Base-by-base conservation (phyloP, 2,888 invertebrate species). In the Sphaerophoria taeniata region DNA sequence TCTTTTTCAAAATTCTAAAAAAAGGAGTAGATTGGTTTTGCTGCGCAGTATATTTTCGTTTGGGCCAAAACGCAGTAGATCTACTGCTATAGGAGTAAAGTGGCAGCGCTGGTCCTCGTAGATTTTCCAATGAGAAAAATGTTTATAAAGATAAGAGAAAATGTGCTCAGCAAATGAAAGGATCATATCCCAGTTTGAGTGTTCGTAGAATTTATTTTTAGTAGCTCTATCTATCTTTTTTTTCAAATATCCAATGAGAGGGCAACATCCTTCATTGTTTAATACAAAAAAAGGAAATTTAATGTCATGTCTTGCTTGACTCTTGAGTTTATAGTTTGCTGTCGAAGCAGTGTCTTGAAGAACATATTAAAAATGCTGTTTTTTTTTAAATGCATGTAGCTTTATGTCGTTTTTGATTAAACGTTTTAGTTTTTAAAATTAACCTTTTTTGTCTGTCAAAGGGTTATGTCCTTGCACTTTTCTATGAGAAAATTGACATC, bases 91-190 rank as follows among this genome's bases (percentile, higher is more conserved):
- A n/a, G n/a, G n/a, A n/a, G n/a, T n/a, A n/a, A n/a, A n/a, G n/a
- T n/a, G n/a, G n/a, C n/a, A n/a, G n/a, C n/a, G n/a, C n/a, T n/a
- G n/a, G n/a, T n/a, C n/a, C n/a, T n/a, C n/a, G n/a, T n/a, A 77
- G 67, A 77, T 39, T 61, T 69, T n/a, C 43, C 77, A 77, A 69
- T 53, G 73, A 73, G 73, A 51, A 51, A 14, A 77, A 69, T 78
- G 69, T 65, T 78, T 83, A 74, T 84, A 63, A 69, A 78, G 70
- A 83, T 74, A 83, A 73, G 70, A 70, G 51, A 36, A 67, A 78
- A 74, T 84, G 74, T 71, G 65, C 51, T 39, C 63, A 83, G 74
- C 70, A 56, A 70, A 71, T 79, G 83, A 74, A 79, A 55, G 79
- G 74, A 79, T 70, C 63, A 78, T 33, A n/a, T n/a, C 51, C 5